A percentile compares a stretch with the other conserved stretches of the same genome.
These are phyloP conservation scores for Agapetus fuscipes DNA, from an alignment of 2,888 invertebrate genomes.

Conservation along the genomic window DNA sequence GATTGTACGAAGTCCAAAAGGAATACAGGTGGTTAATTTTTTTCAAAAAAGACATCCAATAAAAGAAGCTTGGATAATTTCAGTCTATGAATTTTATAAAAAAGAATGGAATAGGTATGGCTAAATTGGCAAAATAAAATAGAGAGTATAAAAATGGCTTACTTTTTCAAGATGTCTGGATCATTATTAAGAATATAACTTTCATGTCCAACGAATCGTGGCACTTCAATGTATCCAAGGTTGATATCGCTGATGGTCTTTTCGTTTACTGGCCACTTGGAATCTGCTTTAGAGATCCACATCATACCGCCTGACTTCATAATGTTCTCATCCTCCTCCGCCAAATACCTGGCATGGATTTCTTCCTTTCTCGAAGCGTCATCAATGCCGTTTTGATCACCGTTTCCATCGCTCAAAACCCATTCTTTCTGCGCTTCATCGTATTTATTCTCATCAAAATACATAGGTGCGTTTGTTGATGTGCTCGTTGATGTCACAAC, in stretches of 20 bases:
- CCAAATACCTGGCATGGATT: not conserved
- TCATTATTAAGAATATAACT: slow-evolving; percentile 85
- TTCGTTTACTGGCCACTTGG: slow-evolving; percentile 2
- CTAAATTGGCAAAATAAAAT: no score
- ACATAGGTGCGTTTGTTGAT: not conserved
- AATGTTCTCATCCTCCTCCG: slow-evolving; percentile 5
- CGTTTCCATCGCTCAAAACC: slow-evolving; percentile 26
- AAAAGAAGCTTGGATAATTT: no score
- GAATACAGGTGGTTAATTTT: no score
- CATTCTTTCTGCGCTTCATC: slow-evolving; percentile 16
- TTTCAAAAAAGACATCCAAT: no score
- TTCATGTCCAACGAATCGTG: slow-evolving; percentile 73
- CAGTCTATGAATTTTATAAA: no score
- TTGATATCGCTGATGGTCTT: not conserved
- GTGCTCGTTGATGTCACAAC: slow-evolving; percentile 21
- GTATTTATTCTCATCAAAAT: not conserved
- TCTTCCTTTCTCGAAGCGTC: slow-evolving; percentile 2
- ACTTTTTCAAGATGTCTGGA: slow-evolving; percentile 78
- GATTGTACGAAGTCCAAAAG: no score
- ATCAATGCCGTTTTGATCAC: slow-evolving; percentile 23
- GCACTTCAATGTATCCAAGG: slow-evolving; percentile 28
- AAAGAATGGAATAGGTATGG: no score
- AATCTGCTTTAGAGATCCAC: slow-evolving; percentile 7
- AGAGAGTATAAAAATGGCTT: no score
- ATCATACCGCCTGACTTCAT: not conserved